These are phyloP conservation scores for Pygoscelis adeliae DNA, from an alignment of 2,113 vertebrate species.

Conservation along the genomic window DNA sequence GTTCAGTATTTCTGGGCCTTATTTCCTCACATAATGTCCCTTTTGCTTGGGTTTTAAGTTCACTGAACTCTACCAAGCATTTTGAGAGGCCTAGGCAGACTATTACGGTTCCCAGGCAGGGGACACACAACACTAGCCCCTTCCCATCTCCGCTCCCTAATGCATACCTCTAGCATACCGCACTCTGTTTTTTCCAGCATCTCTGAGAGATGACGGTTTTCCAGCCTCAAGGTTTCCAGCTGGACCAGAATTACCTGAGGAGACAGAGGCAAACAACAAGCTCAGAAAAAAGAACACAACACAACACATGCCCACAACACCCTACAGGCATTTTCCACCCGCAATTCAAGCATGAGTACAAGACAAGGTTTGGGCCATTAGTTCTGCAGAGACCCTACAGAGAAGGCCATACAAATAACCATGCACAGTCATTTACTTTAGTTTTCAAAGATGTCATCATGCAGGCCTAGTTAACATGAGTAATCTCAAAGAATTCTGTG, in stretches of 20 bases:
- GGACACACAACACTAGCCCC: not conserved
- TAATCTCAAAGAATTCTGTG: not conserved
- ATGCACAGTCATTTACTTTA: not conserved
- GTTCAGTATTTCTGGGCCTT: not conserved
- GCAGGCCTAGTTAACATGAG: not conserved
- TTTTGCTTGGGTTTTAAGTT: not conserved
- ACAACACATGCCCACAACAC: not conserved
- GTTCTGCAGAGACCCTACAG: not conserved
- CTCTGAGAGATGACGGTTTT: slow-evolving; percentile 84
- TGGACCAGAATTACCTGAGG: slow-evolving; percentile 81
- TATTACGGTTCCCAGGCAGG: not conserved
- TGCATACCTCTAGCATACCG: slow-evolving; percentile 74
- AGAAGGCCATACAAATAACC: not conserved
- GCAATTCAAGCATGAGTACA: not conserved
- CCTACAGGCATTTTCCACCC: not conserved
- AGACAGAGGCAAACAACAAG: not conserved
- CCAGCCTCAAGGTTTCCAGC: slow-evolving; percentile 83
- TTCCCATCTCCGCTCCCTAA: not conserved
- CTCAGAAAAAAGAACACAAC: not conserved
- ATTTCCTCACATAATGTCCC: not conserved
- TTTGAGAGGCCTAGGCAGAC: not conserved
- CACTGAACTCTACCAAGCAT: not conserved
- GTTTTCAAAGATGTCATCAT: not conserved
- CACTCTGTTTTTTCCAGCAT: slow-evolving; percentile 76
- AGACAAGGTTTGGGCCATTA: not conserved